Conservation (phyloP, 2,113 vertebrate genomes). For the Coptodon rendalli region DNA sequence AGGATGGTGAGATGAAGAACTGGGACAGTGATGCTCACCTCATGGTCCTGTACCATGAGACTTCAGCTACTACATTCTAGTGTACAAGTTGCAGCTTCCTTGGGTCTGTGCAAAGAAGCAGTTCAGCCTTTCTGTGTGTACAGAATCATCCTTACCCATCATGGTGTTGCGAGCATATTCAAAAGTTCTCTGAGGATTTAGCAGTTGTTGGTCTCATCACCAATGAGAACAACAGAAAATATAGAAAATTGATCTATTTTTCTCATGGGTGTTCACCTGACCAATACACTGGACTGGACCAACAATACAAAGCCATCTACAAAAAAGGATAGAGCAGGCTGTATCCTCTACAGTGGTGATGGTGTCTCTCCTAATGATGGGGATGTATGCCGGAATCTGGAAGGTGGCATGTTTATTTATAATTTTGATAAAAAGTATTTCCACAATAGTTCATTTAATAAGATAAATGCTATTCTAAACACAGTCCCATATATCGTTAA, state of each 20-base stretch:
- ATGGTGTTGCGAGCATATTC: not conserved
- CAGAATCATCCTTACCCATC: not conserved
- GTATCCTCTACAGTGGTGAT: not conserved
- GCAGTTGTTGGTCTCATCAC: not conserved
- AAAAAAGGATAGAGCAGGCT: not conserved
- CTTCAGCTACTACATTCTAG: not conserved
- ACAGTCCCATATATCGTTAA: not conserved
- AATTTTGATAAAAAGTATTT: not conserved
- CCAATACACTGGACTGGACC: not conserved
- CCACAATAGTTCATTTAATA: not conserved
- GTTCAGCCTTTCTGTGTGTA: not conserved
- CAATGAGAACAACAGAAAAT: not conserved
- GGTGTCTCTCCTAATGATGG: not conserved
- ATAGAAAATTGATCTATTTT: not conserved
- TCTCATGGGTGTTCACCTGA: not conserved
- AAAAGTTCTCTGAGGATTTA: not conserved
- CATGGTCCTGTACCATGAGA: not conserved
- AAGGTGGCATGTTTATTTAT: not conserved
- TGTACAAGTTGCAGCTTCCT: not conserved
- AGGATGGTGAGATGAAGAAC: not conserved
- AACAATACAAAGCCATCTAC: not conserved
- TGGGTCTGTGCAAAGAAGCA: not conserved
- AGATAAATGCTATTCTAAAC: not conserved
- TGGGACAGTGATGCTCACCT: not conserved
- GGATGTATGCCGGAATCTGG: not conserved